Evolutionary conservation across 2,888 invertebrate genomes (phyloP), one percentile per base, ranked within the genome.

Genomic region (Junonia oenone): DNA sequence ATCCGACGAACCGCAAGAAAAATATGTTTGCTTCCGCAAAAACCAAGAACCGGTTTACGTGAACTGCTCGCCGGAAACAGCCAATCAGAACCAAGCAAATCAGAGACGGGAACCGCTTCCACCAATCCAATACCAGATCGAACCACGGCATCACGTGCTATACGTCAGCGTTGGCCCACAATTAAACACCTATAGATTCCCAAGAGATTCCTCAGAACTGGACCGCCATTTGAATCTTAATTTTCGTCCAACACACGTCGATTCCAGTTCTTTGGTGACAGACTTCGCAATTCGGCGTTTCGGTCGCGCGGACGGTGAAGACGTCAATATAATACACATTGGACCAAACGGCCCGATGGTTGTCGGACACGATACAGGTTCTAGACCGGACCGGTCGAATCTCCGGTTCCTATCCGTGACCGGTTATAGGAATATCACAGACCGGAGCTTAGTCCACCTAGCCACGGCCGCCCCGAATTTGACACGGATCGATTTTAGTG

Each of bases 381-480:
- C 67, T 0, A 62, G 85, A 0, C 85, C 89, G 0, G 81, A 81
- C 2, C 73, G 91, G 55, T 91, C 92, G 1, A 85, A 78, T 14
- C 70, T 93, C 0, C 82, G 91, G 48, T 78, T 88, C 0, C 68
- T 93, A 0, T 86, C 89, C 2, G 81, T 91, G 4, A 91, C 92
- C 0, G 93, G 94, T 3, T 95, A 92, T 67, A 83, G 89, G 4
- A 82, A 85, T 53, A 91, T 95, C 0, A 94, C 94, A 0, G 92
- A 95, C 67, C 76, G 87, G 5, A 93, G 93, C 45, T 70, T 95
- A 14, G 73, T 78, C 11, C 94, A 94, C 71, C 73, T 94, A 48
- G 91, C 91, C 0, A 88, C 90, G 0, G 92, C 93, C 0, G 93
- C 94, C 0, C 93, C 93, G 0, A 74, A 87, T 53, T 72, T 95